These are phyloP conservation scores for Eueremaeus valkanovi DNA, from an alignment of 2,888 invertebrate genomes.

Conservation along the genomic window DNA sequence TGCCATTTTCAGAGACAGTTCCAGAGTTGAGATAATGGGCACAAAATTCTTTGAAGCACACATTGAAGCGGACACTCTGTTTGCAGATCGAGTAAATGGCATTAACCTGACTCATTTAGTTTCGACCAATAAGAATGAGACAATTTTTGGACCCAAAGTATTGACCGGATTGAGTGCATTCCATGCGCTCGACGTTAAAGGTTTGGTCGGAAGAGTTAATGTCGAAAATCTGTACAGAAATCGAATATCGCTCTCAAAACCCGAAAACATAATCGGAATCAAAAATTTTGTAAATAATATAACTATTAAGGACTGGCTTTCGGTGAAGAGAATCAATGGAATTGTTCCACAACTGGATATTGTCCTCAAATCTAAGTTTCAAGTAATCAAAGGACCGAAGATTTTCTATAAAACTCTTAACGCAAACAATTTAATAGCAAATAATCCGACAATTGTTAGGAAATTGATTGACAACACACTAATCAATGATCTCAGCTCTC, in stretches of 20 bases:
- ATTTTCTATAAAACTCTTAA: conserved; percentile 33
- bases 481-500: conserved; percentile 34
- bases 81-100: conserved; percentile 40
- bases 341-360: conserved; percentile 41
- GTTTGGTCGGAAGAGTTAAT: conserved; percentile 41
- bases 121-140: conserved; percentile 39
- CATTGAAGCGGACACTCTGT: conserved; percentile 12
- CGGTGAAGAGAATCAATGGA: conserved; percentile 40
- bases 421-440: conserved; percentile 39
- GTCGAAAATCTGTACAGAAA: conserved; percentile 38
- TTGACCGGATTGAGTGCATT: conserved; percentile 40
- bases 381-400: conserved; percentile 40
- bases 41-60: conserved; percentile 41
- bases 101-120: conserved; percentile 38
- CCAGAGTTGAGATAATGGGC: conserved; percentile 37
- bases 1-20: conserved; percentile 39
- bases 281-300: conserved; percentile 41
- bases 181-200: conserved; percentile 23
- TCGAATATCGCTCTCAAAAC: conserved; percentile 32
- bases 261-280: conserved; percentile 20
- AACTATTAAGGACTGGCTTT: conserved; percentile 35
- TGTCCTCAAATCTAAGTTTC: conserved; percentile 37
- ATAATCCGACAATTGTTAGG: conserved; percentile 30
- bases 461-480: conserved; percentile 37
- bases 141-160: background rate